A percentile compares a stretch with the other conserved stretches of the same genome.
Evolutionary conservation across 2,888 invertebrate genomes (phyloP).

Genomic region (Aricia artaxerxes): DNA sequence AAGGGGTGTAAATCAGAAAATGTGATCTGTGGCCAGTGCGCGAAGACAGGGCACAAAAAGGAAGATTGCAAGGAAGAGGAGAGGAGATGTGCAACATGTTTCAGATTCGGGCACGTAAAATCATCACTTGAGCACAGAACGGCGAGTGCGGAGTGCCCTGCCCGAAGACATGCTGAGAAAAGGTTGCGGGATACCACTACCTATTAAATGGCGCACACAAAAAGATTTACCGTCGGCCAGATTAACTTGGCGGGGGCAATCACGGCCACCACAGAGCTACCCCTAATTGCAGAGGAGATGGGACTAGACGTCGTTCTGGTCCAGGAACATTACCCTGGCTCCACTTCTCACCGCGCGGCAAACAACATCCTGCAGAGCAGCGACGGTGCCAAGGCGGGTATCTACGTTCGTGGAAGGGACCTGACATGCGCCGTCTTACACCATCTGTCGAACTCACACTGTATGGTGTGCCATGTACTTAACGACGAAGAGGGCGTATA

Average conservation of each 20-base stretch:
- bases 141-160: no score
- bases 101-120: background rate
- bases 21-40: background rate
- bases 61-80: background rate
- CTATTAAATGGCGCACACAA: no score
- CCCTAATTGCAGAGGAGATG: background rate
- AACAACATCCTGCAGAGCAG: background rate
- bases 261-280: no score
- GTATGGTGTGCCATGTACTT: background rate
- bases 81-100: background rate
- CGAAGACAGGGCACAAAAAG: background rate
- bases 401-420: background rate
- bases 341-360: background rate
- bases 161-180: no score
- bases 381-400: background rate
- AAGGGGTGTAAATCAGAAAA: background rate
- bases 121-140: no score
- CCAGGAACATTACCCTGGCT: background rate
- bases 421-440: background rate
- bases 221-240: no score
- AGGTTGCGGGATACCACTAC: no score
- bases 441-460: background rate
- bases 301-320: constrained; percentile 1
- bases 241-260: no score
- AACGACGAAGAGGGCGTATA: no score